Evolutionary conservation across 2,797 vertebrate species (phyloP), one percentile per base, ranked within the genome.

Genomic region (Pantherophis vulpinus): DNA sequence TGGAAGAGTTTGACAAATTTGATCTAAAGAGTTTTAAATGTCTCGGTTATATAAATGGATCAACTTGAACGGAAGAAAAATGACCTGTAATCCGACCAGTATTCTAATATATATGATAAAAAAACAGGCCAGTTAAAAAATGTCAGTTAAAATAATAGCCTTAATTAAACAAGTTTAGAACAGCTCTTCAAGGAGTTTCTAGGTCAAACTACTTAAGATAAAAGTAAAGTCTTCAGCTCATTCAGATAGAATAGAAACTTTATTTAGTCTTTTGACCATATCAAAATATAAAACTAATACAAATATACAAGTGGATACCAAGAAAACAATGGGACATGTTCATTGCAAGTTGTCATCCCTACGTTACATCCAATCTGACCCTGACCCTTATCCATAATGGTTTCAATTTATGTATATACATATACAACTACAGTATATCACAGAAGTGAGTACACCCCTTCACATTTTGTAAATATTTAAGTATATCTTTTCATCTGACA

Each of bases 141-240:
- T 93, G 83, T 74, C 29, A 60, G 42, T n/a, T 83, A 88, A 93
- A 88, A 91, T 87, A 59, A 66, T 91, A 32, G 23, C 42, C 86
- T 61, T 88, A 86, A 59, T 63, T 27, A 61, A 10, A 32, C 42
- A 87, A 90, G 25, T 4, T 56, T 79, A 61, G 63, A 59, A 74
- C 37, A 63, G 55, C 42, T 88, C 55, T 88, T 42, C 32, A 60
- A 91, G 42, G 63, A 56, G 13, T 23, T 42, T 93, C 42, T 55
- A 88, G 86, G 63, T 91, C 55, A 93, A 91, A 88, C 61, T 70
- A 32, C 14, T 18, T 37, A 88, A 88, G 13, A n/a, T 60, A 88
- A 87, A 91, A 91, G 29, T 58, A 91, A 74, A 66, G 47, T 47
- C 11, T 51, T 86, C 47, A 63, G 61, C 9, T 90, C 16, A 7